Base-by-base conservation (phyloP, 2,113 vertebrate species). In the Dermatemys mawii region DNA sequence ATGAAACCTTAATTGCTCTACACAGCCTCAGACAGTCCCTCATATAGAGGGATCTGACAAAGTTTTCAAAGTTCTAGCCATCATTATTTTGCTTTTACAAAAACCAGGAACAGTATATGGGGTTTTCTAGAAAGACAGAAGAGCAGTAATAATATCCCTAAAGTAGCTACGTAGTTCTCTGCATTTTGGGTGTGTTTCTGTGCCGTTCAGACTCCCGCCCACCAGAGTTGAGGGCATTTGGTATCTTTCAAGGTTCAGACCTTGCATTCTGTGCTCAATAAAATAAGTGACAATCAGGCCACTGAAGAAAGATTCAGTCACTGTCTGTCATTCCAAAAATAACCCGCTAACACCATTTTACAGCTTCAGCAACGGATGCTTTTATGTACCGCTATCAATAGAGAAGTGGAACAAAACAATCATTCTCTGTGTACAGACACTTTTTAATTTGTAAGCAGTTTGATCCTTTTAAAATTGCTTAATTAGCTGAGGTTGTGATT, bases 361-460 rank as follows among this genome's bases (percentile, higher is more conserved):
- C 92, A 0, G 41, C 94, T 93, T 80, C 86, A 92, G 96, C 95
- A 97, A 96, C 96, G 91, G 91, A 83, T 93, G 93, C 96, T 93
- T 96, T 97, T 97, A 94, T 96, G 96, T 97, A 90, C 93, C 95
- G 57, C 85, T 94, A 55, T 88, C 92, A 95, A 95, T 90, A 90
- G 46, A 70, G 89, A 83, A 96, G 84, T 95, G 93, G 95, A 92
- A 93, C 44, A 0, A 82, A 96, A 97, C 95, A 97, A 93, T 87
- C 78, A 73, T 86, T 93, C 88, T 95, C 94, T 96, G 90, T 97
- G 41, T 51, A 92, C 76, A 95, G 89, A 90, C 83, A 90, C 93
- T 67, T 94, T 96, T 89, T 94, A 97, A 96, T 93, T 95, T 96
- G 89, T 88, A 92, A 96, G 87, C 35, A 83, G 21, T 85, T n/a